Evolutionary conservation across 1,140 invertebrate genomes (phyloP).

Genomic region (Onthophagus taurus): DNA sequence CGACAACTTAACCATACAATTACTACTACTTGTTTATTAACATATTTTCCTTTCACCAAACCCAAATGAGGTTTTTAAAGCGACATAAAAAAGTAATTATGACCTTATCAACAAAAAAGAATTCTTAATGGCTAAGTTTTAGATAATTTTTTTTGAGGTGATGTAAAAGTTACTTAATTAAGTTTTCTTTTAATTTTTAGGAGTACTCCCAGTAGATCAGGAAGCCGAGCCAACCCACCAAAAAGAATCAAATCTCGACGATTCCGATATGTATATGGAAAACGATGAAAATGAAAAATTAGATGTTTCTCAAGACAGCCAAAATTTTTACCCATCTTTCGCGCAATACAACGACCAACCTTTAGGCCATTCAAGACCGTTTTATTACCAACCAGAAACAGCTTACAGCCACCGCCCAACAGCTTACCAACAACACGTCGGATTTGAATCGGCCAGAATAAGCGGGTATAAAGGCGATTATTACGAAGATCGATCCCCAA

Average conservation of each 20-base stretch:
- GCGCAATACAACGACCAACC: conserved; percentile 28
- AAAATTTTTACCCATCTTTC: conserved; percentile 31
- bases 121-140: no score
- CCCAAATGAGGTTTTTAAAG: no score
- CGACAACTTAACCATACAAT: no score
- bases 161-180: no score
- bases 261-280: conserved; percentile 9
- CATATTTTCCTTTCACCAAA: no score
- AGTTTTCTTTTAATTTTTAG: no score
- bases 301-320: conserved; percentile 14
- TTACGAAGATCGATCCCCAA: conserved; percentile 13
- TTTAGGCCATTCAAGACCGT: conserved; percentile 32
- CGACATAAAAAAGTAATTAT: no score
- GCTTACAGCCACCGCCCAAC: conserved; percentile 34
- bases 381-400: conserved; percentile 25
- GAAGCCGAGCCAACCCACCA: background rate
- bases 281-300: background rate
- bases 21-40: no score
- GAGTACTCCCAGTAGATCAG: background rate
- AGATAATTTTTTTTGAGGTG: no score
- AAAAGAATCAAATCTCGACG: background rate
- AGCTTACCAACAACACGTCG: conserved; percentile 26
- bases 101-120: no score
- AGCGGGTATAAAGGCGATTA: conserved; percentile 25
- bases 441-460: conserved; percentile 19